A percentile compares a stretch with the other conserved stretches of the same genome.
Evolutionary conservation across 2,888 invertebrate genomes (phyloP).

Genomic region (Altica lythri): DNA sequence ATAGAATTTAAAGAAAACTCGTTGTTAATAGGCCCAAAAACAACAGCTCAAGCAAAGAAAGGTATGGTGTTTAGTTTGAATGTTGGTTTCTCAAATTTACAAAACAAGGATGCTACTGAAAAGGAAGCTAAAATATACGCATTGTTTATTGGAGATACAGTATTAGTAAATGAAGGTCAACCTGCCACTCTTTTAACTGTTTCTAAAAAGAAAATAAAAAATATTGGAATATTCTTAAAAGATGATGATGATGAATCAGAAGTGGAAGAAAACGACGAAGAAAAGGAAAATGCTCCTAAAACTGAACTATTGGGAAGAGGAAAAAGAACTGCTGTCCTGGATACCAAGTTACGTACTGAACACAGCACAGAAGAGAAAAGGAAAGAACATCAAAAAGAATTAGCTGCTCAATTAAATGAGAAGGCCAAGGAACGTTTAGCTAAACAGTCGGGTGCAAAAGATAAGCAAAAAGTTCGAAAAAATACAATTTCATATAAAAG

Average conservation of each 20-base stretch:
- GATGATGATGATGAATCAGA: conserved; percentile 84
- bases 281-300: conserved; percentile 70
- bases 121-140: conserved; percentile 91
- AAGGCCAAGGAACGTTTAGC: conserved; percentile 91
- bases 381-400: conserved; percentile 93
- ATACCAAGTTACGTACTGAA: conserved; percentile 91
- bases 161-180: conserved; percentile 85
- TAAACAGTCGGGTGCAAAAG: conserved; percentile 83
- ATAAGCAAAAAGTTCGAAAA: conserved; percentile 87
- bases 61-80: conserved; percentile 98
- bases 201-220: conserved; percentile 93
- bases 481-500: conserved; percentile 95
- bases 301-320: conserved; percentile 74
- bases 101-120: conserved; percentile 80
- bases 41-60: conserved; percentile 76
- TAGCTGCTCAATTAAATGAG: conserved; percentile 88
- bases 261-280: conserved; percentile 77
- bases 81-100: conserved; percentile 85
- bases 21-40: conserved; percentile 89
- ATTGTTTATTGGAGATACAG: conserved; percentile 95
- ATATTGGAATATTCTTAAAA: conserved; percentile 93
- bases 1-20: conserved; percentile 97
- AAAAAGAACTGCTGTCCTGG: conserved; percentile 88
- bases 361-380: conserved; percentile 97
- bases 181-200: conserved; percentile 87